Conservation (phyloP, 2,797 vertebrate species). For the Sciurus vulgaris region DNA sequence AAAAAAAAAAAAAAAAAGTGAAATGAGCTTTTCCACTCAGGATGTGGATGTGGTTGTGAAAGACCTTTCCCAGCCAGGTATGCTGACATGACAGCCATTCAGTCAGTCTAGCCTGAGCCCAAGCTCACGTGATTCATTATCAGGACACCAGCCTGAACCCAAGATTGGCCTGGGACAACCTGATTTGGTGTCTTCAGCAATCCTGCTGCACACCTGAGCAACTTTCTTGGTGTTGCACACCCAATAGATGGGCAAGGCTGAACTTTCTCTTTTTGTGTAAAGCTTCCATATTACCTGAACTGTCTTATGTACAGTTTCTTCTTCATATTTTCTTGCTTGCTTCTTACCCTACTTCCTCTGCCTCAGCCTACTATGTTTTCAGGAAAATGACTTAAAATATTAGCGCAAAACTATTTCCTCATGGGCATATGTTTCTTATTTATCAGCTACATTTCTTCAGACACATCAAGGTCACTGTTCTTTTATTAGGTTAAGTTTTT, state of each 20-base stretch:
- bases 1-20: slow-evolving; percentile 37
- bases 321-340: background rate
- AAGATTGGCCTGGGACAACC: background rate
- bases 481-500: slow-evolving; percentile 77
- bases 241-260: too few relatives aligned
- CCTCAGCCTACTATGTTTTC: slow-evolving; percentile 23
- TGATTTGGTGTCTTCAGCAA: background rate
- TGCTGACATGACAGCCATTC: background rate
- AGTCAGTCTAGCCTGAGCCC: too few relatives aligned
- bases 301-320: background rate
- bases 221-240: background rate
- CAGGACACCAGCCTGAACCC: background rate
- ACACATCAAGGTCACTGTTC: slow-evolving; percentile 78
- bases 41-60: slow-evolving; percentile 47
- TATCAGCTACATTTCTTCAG: slow-evolving; percentile 67
- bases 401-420: slow-evolving; percentile 36
- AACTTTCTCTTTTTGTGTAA: background rate
- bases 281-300: background rate
- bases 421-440: slow-evolving; percentile 74
- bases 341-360: background rate
- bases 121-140: too few relatives aligned
- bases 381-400: slow-evolving; percentile 58
- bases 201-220: too few relatives aligned
- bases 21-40: background rate
- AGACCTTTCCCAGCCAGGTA: background rate